phyloP scores from a whole-genome alignment of 2,113 vertebrate genomes.

The Typhlomys cinereus region DNA sequence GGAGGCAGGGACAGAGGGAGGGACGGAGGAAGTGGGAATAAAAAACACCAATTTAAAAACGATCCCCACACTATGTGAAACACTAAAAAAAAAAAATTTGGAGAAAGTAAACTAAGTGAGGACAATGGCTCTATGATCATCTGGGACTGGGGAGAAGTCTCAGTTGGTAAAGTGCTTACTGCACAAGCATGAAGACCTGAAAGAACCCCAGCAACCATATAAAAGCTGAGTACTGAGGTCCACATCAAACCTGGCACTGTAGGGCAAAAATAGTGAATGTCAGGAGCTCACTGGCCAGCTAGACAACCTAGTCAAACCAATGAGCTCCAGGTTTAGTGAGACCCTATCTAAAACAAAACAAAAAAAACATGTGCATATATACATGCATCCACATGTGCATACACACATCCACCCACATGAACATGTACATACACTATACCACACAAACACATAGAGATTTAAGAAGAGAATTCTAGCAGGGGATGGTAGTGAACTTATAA shows the following conservation, averaged over 20 bases:
- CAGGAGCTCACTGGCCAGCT: not conserved
- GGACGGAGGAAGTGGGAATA: too few species aligned
- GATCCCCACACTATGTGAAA: not conserved
- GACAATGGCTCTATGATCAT: not conserved
- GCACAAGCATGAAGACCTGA: not conserved
- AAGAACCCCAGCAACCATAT: not conserved
- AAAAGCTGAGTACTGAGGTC: not conserved
- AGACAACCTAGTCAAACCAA: not conserved
- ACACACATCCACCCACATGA: not conserved
- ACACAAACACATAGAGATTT: not conserved
- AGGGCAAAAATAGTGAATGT: not conserved
- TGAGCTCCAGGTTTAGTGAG: not conserved
- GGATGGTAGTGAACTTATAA: not conserved
- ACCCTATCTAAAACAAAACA: not conserved
- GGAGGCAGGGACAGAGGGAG: too few species aligned
- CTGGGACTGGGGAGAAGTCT: too few species aligned
- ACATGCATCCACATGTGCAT: not conserved
- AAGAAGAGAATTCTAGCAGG: not conserved
- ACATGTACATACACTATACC: not conserved
- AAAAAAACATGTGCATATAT: not conserved
- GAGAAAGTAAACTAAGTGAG: not conserved
- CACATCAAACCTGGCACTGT: not conserved
- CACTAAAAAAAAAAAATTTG: slow-evolving; percentile 4
- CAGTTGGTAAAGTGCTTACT: too few species aligned
- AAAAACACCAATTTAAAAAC: not conserved